A percentile compares a stretch with the other conserved stretches of the same genome.
Conservation (phyloP, 2,113 vertebrate species). For the Nanorana parkeri region DNA sequence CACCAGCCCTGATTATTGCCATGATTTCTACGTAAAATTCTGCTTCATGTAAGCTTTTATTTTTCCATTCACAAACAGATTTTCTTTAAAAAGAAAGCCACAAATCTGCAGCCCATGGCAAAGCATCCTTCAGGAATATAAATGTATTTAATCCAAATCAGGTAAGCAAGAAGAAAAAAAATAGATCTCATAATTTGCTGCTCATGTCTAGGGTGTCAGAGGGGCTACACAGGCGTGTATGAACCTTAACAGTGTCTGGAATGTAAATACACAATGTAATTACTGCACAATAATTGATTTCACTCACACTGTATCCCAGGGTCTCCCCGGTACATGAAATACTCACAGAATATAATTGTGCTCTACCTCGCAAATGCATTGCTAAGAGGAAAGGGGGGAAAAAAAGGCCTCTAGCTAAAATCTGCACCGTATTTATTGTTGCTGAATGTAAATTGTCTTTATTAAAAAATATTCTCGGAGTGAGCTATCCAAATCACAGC, state of each 20-base stretch:
- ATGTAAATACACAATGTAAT: constrained; percentile 54
- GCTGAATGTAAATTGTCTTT: constrained; percentile 42
- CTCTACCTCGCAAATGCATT: constrained; percentile 15
- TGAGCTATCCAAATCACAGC: constrained; percentile 6
- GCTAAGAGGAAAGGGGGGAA: background rate
- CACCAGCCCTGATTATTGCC: too few species aligned
- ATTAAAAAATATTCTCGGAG: background rate
- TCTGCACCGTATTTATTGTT: constrained; percentile 28
- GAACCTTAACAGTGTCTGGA: constrained; percentile 4
- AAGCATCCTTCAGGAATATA: background rate
- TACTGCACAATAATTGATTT: constrained; percentile 52
- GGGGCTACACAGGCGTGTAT: background rate
- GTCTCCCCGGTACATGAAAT: constrained; percentile 25
- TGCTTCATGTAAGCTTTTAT: too few species aligned
- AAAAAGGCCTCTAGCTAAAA: constrained; percentile 12
- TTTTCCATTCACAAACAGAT: too few species aligned
- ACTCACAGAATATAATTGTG: constrained; percentile 14
- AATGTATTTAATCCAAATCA: background rate
- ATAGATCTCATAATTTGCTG: background rate
- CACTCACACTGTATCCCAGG: constrained; percentile 13
- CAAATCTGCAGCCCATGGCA: too few species aligned
- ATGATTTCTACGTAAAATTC: too few species aligned
- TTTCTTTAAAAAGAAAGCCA: too few species aligned
- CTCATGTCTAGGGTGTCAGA: background rate
- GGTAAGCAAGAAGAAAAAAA: background rate